Evolutionary conservation across 2,113 vertebrate genomes (phyloP), one percentile per base, ranked within the genome.

Genomic region (Vulpes lagopus): DNA sequence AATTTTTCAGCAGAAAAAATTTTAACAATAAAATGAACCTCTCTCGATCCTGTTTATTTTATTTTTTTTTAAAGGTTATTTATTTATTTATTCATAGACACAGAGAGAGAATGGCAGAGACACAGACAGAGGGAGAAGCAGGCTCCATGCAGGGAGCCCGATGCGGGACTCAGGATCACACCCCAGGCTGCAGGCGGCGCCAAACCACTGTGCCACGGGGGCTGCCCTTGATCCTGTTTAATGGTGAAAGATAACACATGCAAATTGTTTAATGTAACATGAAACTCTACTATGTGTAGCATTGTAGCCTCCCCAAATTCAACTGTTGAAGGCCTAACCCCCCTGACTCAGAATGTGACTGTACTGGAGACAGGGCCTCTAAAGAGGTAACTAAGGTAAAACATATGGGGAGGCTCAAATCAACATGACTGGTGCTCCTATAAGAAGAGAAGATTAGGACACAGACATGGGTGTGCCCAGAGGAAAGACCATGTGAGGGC

Each of bases 1-100:
- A 89, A 14, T 67, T 85, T 89, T 90, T 86, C 65, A 92, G 55
- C 6, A 80, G 60, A 67, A 95, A 94, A 74, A 85, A 57, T 35
- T 2, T 89, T 32, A 96, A 83, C 25, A 55, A 65, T 69, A 89
- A 96, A 57, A 76, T 79, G 11, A 79, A 8, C 2, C 6, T 82
- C 19, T 60, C 12, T 83, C 62, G 27, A 53, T 60, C 16, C 43
- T 90, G 15, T 79, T 82, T 95, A 81, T 43, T 43, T 43, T 6
- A 7, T 43, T 43, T 43, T 43, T 43, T 43, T 43, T 43, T 7
- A 7, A 43, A 43, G 43, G 43, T 43, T 43, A 43, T 43, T 43
- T 43, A 43, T 43, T 43, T 43, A 43, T 43, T 43, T 43, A 43
- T 43, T 43, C 43, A 43, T 43, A 43, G 43, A 43, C 43, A 43